Evolutionary conservation across 2,113 vertebrate species (phyloP), one percentile per base, ranked within the genome.

Genomic region (Hystrix cristata): DNA sequence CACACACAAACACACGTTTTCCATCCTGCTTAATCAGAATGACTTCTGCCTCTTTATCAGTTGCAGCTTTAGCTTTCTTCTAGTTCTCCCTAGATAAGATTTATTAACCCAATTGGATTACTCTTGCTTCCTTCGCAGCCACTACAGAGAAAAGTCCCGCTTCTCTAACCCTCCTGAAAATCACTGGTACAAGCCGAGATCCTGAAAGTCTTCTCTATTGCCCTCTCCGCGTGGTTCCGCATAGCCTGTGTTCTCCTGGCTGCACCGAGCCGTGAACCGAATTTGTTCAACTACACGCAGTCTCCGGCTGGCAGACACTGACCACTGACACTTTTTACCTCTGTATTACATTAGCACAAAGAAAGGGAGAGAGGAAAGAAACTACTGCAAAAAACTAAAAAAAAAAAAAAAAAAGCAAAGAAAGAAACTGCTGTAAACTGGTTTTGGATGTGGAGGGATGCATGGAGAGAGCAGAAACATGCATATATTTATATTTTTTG

Each of bases 281-380:
- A 3, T 31, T 80, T 60, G 12, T n/a, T 71, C 34, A 29, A 25
- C 64, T 79, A 7, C 69, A 65, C 27, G 23, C 23, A 55, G 51
- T 84, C 38, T 83, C 64, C 69, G 34, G 34, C 67, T 62, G 2
- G 74, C 81, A 43, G 60, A 16, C 51, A 34, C 9, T 82, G 51
- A 55, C 9, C 51, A 34, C 9, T 82, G 51, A 55, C 9, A 80
- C 13, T 53, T 71, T 29, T 0, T 93, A 53, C 25, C 15, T 71
- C 76, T 55, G 43, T 64, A 85, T 92, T 92, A 51, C 71, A 74
- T 92, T 89, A 65, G 27, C 38, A 64, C 71, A 38, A 48, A 94
- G 74, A 90, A 31, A 57, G n/a, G 48, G 46, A 46, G 25, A 29
- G 13, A 5, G 46, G 43, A 43, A 27, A 46, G 46, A 19, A 78